Percentiles rank a stretch among this genome's conserved stretches.
These are phyloP conservation scores for Hypomecis punctinalis DNA, from an alignment of 2,888 invertebrate genomes.

Conservation along the genomic window DNA sequence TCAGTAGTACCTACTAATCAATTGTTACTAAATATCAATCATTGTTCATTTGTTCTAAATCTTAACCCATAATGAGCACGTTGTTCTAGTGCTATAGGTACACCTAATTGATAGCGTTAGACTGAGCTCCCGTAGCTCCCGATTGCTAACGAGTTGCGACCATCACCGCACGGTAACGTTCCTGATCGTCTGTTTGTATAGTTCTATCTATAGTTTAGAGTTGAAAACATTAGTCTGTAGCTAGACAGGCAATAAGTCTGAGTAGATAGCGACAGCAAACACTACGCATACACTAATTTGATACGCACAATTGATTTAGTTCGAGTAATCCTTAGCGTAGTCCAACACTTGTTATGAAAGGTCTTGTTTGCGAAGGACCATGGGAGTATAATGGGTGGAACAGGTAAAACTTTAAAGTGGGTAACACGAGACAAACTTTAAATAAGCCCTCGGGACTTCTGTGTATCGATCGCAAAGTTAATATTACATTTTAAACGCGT, in stretches of 20 bases:
- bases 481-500: background rate
- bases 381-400: slow-evolving; percentile 25
- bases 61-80: slow-evolving; percentile 60
- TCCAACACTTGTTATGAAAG: slow-evolving; percentile 33
- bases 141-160: slow-evolving; percentile 72
- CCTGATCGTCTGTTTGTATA: slow-evolving; percentile 62
- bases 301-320: slow-evolving; percentile 28
- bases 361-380: slow-evolving; percentile 35
- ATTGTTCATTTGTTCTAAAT: slow-evolving; percentile 62
- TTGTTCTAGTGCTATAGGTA: slow-evolving; percentile 74
- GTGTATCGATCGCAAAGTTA: background rate
- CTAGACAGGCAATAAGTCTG: slow-evolving; percentile 55
- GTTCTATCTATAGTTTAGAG: slow-evolving; percentile 53
- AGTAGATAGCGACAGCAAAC: slow-evolving; percentile 50
- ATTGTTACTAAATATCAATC: slow-evolving; percentile 48
- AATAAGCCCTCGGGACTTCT: slow-evolving; percentile 11
- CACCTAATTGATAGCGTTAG: slow-evolving; percentile 71
- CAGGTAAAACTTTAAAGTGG: slow-evolving; percentile 35
- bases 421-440: slow-evolving; percentile 26
- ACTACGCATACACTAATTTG: slow-evolving; percentile 27
- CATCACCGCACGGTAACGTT: slow-evolving; percentile 82
- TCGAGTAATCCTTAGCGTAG: slow-evolving; percentile 26
- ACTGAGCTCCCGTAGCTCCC: slow-evolving; percentile 76
- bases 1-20: slow-evolving; percentile 20
- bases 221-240: slow-evolving; percentile 59